Percentiles rank a stretch among this genome's conserved stretches.
phyloP scores from a whole-genome alignment of 1,140 invertebrate genomes.

The Drosophila sechellia region DNA sequence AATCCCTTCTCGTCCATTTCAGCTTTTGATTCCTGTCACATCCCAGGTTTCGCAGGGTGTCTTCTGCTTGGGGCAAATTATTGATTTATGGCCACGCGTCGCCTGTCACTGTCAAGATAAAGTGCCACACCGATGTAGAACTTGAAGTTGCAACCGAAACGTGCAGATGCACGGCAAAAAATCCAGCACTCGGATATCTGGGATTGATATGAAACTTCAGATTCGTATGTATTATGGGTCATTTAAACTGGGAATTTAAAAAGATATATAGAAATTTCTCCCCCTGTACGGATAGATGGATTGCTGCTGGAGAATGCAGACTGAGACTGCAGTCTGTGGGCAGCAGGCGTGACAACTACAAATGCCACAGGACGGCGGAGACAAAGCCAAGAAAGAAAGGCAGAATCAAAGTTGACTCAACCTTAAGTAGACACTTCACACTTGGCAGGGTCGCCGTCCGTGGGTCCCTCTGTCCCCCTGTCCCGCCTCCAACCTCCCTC shows the following conservation, averaged over 20 bases:
- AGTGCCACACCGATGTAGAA: slow-evolving; percentile 23
- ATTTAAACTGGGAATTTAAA: background rate
- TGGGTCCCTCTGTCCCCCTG: slow-evolving; percentile 3
- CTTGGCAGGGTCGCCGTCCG: slow-evolving; percentile 30
- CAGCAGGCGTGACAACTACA: slow-evolving; percentile 62
- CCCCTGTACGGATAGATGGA: slow-evolving; percentile 3
- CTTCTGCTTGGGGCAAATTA: slow-evolving; percentile 53
- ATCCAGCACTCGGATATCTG: background rate
- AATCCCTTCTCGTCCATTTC: background rate
- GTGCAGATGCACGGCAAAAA: slow-evolving; percentile 17
- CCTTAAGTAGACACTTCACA: slow-evolving; percentile 63
- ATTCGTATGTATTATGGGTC: background rate
- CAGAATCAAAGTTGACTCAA: slow-evolving; percentile 66
- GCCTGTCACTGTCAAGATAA: slow-evolving; percentile 66
- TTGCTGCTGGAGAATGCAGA: slow-evolving; percentile 5
- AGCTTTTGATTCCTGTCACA: slow-evolving; percentile 45
- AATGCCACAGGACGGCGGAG: slow-evolving; percentile 3
- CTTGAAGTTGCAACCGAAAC: slow-evolving; percentile 36
- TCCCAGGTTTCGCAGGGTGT: slow-evolving; percentile 33
- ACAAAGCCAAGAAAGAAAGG: slow-evolving; percentile 12
- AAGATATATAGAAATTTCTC: background rate
- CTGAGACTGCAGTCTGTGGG: slow-evolving; percentile 31
- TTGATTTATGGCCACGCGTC: slow-evolving; percentile 73
- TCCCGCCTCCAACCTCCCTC: background rate
- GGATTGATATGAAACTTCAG: background rate